Base-by-base conservation (phyloP, 2,113 vertebrate species). In the Psilopogon haemacephalus region DNA sequence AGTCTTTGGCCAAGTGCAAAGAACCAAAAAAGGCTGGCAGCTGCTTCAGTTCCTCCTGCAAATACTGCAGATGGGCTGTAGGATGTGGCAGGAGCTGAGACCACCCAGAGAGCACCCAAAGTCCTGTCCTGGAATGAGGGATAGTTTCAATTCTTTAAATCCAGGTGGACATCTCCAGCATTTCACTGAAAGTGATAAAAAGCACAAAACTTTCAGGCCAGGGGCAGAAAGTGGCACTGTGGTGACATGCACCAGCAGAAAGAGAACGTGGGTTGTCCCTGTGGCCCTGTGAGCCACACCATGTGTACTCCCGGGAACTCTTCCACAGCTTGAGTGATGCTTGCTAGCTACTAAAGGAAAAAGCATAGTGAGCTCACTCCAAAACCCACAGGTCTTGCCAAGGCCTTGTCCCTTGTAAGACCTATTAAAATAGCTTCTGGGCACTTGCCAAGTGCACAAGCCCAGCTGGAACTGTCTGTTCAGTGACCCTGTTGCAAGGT, bases 361-460 rank as follows among this genome's bases (percentile, higher is more conserved):
- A 78, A 50, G 37, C 50, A 26, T 1, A 0, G 5, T 11, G 73
- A 60, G 91, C 91, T 94, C 88, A 8, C 32, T 67, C 56, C 89
- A 56, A 71, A 81, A 26, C 40, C 80, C 69, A 4, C 42, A 13
- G 86, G 26, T 78, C 80, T 48, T 78, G 93, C 94, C 94, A 90
- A 90, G 54, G 65, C 87, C 58, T 68, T 1, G 8, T 69, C 81
- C 63, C 81, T 81, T 42, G 38, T 42, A 58, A 90, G 84, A 40
- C 46, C 94, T 78, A 78, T 79, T 30, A 27, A 93, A 95, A 93
- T 75, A 94, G 81, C 93, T 82, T 4, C 78, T 95, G 95, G 93
- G 87, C 3, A 5, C 70, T 24, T 42, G 94, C 95, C 95, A 93
- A 65, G 76, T 0, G 1, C 60, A 69, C 72, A 15, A 28, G 56